phyloP scores from a whole-genome alignment of 2,797 vertebrate species.

The Notolepis coatsorum region DNA sequence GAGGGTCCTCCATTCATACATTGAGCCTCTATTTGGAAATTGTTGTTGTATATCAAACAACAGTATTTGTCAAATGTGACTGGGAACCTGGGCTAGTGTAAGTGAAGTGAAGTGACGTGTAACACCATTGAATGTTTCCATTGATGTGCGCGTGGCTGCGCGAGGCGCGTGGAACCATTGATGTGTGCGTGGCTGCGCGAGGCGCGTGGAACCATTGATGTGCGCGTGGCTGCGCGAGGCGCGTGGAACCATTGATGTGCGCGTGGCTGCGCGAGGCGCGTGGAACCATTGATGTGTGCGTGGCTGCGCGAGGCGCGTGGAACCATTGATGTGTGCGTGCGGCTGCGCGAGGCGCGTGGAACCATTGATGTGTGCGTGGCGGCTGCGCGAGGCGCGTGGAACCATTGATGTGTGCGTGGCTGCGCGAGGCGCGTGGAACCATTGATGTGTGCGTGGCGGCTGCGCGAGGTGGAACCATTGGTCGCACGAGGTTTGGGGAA shows the following conservation, averaged over 20 bases:
- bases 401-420: slow-evolving; percentile 34
- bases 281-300: no score
- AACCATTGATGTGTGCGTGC: slow-evolving; percentile 49
- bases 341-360: slow-evolving; percentile 51
- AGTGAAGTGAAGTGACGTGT: slow-evolving; percentile 76
- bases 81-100: slow-evolving; percentile 54
- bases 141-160: slow-evolving; percentile 17
- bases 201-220: slow-evolving; percentile 61
- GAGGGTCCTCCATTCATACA: slow-evolving; percentile 50
- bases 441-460: slow-evolving; percentile 21
- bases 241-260: slow-evolving; percentile 50
- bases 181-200: slow-evolving; percentile 23
- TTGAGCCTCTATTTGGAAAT: slow-evolving; percentile 66
- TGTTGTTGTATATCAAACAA: slow-evolving; percentile 76
- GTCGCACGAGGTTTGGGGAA: slow-evolving; percentile 79
- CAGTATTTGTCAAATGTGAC: slow-evolving; percentile 76
- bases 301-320: no score
- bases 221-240: no score
- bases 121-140: slow-evolving; percentile 70
- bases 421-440: slow-evolving; percentile 50
- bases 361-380: no score
- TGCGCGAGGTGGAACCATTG: slow-evolving; percentile 58
- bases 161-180: no score
- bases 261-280: slow-evolving; percentile 42
- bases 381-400: no score